Evolutionary conservation across 2,797 vertebrate genomes (phyloP).

Genomic region (Lagorchestes hirsutus): DNA sequence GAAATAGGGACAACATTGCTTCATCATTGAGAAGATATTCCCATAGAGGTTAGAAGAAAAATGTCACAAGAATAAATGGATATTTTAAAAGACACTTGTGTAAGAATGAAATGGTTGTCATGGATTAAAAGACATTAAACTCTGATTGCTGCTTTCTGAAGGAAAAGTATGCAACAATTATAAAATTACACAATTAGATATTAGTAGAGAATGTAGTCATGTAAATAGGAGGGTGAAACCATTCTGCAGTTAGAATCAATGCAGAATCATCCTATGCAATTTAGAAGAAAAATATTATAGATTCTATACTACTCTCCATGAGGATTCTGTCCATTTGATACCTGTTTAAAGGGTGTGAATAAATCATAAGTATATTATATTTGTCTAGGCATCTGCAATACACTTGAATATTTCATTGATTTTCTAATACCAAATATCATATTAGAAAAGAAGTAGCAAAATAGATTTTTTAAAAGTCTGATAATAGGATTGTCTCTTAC

Average conservation of each 20-base stretch:
- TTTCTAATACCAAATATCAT: not conserved
- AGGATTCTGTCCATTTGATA: not conserved
- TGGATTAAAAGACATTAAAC: not conserved
- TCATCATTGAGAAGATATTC: constrained; percentile 35
- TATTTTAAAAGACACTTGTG: not conserved
- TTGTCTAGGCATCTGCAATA: not conserved
- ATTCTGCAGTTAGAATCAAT: not conserved
- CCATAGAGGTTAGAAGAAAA: not conserved
- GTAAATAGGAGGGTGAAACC: not conserved
- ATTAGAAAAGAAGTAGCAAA: not conserved
- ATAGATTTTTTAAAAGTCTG: not conserved
- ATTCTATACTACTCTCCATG: not conserved
- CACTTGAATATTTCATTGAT: not conserved
- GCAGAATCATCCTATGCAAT: not conserved
- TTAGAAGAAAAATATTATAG: not conserved
- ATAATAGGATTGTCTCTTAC: not conserved
- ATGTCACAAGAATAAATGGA: not conserved
- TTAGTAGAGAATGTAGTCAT: not conserved
- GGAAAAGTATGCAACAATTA: not conserved
- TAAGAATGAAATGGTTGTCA: constrained; percentile 6
- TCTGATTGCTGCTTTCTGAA: not conserved
- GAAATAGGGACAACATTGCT: not conserved
- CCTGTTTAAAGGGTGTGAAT: not conserved
- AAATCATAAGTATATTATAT: not conserved
- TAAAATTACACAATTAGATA: not conserved